Base-by-base conservation (phyloP, 1,140 invertebrate genomes). In the roundworm (Caenorhabditis elegans) region DNA sequence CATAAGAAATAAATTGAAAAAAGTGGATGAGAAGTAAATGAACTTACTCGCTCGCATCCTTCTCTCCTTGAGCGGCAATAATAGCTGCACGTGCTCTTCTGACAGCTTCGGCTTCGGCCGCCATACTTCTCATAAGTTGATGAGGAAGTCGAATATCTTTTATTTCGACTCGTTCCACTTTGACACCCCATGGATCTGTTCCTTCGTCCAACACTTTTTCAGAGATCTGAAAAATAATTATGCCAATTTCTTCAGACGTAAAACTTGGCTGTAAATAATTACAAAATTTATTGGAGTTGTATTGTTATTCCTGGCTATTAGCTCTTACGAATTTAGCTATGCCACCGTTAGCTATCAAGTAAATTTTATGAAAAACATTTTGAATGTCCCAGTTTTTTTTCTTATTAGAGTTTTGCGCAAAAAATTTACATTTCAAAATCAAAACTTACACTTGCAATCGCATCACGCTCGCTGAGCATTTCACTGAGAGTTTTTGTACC, bases 121-220 rank as follows among this genome's bases (percentile, higher is more conserved):
- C 94, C 94, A 95, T 95, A 0, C 84, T 82, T 53, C 94, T 91
- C 90, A 96, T 95, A 24, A 96, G 90, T 84, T 95, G 93, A 0
- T 93, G 92, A 1, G 95, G 95, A 34, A 96, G 90, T 51, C 94
- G 92, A 0, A 96, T 95, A 87, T 96, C 95, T 91, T 96, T 96
- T 76, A 95, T 96, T 90, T 88, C 89, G 4, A 90, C 88, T 43
- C 95, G 92, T 90, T 98, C 95, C 0, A 98, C 95, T 92, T 97
- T 96, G 17, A 97, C 95, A n/a, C 96, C 96, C 96, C 96, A 97
- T 39, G 95, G 94, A 87, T 96, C 95, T 5, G 96, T 98, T n/a
- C 95, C 95, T 78, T 95, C 95, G 88, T 96, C 95, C 34, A 97
- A 90, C 36, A 93, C 89, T 55, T 89, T 90, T 53, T 89, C 88